Evolutionary conservation across 92 coral and sea anemone genomes (phyloP).

Genomic region (Epizoanthus rinbou): DNA sequence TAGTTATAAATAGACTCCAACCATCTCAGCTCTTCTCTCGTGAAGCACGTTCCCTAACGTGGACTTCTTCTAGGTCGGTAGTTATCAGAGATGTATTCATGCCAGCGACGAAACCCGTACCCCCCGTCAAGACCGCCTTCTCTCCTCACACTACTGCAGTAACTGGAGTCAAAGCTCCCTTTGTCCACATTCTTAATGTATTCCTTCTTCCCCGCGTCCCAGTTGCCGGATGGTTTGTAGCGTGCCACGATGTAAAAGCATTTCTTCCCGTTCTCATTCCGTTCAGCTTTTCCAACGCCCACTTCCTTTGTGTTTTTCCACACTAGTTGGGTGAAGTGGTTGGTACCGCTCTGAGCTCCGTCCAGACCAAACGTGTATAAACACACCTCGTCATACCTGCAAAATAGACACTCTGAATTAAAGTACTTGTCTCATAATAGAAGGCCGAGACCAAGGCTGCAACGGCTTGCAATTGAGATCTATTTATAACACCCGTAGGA

Average conservation of each 20-base stretch:
- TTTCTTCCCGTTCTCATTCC: conserved; percentile 52
- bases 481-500: no score
- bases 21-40: no score
- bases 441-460: no score
- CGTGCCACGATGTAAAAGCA: conserved; percentile 85
- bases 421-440: no score
- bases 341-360: conserved; percentile 65
- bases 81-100: not conserved
- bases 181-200: conserved; percentile 66
- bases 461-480: no score
- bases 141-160: conserved; percentile 59
- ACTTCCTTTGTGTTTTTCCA: conserved; percentile 84
- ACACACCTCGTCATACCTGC: conserved; percentile 93
- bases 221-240: conserved; percentile 83
- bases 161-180: conserved; percentile 67
- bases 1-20: no score
- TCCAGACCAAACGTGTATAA: conserved; percentile 65
- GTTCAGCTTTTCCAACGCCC: conserved; percentile 82
- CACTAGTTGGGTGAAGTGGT: conserved; percentile 80
- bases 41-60: not conserved
- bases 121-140: conserved; percentile 76
- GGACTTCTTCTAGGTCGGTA: not conserved
- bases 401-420: not conserved
- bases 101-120: conserved; percentile 65
- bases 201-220: conserved; percentile 53